Percentiles rank a stretch among this genome's conserved stretches.
Conservation (phyloP, 2,797 vertebrate species). For the Hybognathus amarus region DNA sequence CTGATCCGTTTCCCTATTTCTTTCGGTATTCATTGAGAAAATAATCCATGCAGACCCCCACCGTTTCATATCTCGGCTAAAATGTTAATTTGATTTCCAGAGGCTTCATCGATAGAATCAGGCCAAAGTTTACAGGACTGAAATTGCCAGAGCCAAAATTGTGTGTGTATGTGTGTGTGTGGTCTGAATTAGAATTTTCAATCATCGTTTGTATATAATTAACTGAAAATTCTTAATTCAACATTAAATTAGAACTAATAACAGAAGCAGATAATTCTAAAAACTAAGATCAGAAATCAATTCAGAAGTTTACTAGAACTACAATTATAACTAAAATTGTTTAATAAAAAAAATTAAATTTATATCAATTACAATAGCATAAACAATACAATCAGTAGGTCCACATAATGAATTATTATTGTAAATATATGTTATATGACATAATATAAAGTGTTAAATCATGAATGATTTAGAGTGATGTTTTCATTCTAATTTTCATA, state of each 20-base stretch:
- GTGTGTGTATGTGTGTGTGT: too few relatives aligned
- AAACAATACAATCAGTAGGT: background rate
- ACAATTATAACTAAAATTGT: background rate
- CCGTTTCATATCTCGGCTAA: background rate
- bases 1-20: conserved; percentile 24
- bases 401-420: background rate
- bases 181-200: background rate
- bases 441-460: background rate
- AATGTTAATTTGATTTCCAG: background rate
- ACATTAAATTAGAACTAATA: background rate
- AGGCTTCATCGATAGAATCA: background rate
- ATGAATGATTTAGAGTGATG: background rate
- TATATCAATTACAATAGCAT: background rate
- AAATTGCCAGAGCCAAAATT: background rate
- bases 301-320: background rate
- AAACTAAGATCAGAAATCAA: background rate
- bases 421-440: background rate
- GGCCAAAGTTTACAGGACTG: background rate
- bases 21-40: conserved; percentile 7
- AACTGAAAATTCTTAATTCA: background rate
- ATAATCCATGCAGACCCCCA: conserved; percentile 5
- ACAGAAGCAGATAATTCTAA: background rate
- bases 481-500: background rate
- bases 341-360: background rate
- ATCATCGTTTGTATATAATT: background rate